Base-by-base conservation (phyloP, 2,797 vertebrate genomes). In the Tokudaia muenninki region DNA sequence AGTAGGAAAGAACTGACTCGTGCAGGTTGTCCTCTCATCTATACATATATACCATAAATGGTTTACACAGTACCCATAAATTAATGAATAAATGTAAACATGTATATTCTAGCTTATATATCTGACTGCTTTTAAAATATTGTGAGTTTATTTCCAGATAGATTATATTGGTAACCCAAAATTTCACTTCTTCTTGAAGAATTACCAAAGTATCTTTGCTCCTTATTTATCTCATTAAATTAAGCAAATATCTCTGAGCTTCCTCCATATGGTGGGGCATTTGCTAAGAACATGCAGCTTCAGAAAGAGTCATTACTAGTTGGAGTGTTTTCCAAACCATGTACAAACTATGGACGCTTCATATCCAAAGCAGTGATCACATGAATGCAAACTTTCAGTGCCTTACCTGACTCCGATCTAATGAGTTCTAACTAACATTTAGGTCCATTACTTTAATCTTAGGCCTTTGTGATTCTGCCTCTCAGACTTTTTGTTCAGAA, bases 121-220 rank as follows among this genome's bases (percentile, higher is more conserved):
- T 96, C 14, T 87, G 26, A 4, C 65, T 92, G 47, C 8, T 83
- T 87, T 94, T 91, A 70, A 16, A 84, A 57, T 44, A 72, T 72
- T 57, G 12, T 80, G 47, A 61, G 31, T 82, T 80, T 90, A 52
- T 94, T 92, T 96, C 41, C 34, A 70, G 34, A 26, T 1, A 81
- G 37, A 12, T 57, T 52, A 78, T 87, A 59, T 93, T 81, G 31
- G 24, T 80, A 91, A 47, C 4, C 61, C n/a, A 86, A 37, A 31
- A 26, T 92, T 79, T 87, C 41, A 3, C 44, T 31, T 70, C 26
- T 83, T 55, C 34, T 37, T 90, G 31, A 91, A 75, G 34, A 94
- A 94, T 89, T 65, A 19, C 17, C 72, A 83, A 75, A n/a, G 2
- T 52, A 34, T 65, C 16, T 16, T 84, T 74, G 16, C n/a, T 91